Base-by-base conservation (phyloP, 1,140 invertebrate species). In the Sesamia nonagrioides region DNA sequence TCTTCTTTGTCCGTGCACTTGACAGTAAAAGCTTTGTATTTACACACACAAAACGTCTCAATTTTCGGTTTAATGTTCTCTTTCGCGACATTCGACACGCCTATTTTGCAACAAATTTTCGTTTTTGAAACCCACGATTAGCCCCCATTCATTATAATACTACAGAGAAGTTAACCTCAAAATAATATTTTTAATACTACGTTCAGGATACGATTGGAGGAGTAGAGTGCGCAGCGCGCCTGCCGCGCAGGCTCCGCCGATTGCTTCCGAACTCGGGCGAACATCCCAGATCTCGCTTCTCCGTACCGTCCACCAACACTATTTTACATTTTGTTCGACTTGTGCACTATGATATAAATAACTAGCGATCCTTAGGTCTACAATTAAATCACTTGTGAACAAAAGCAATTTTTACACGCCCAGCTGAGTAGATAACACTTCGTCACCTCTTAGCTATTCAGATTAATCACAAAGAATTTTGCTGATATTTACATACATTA, bases 11-110 rank as follows among this genome's bases (percentile, higher is more conserved):
- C 92, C 91, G 89, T 94, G 91, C 90, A 94, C 92, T 94, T 91
- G 92, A 94, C 78, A 94, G 90, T 89, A 93, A 92, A 86, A 94
- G 91, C 91, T 94, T 94, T 89, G 93, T 94, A 94, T 94, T 94
- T 93, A 94, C 92, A 94, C 93, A 94, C 92, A 94, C 90, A 92
- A 94, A 94, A 90, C 93, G 91, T 91, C 91, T 90, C 72, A 94
- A 83, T 89, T 94, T 94, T 63, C 91, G 88, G 80, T 88, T 91
- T 77, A 94, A 83, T 78, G 86, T 93, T 88, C 89, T 90, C 85
- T 89, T 93, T 84, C 91, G 92, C 92, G 90, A 94, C 93, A 94
- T 94, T 93, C 92, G 92, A 93, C 86, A 88, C 88, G 85, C 78
- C 83, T 91, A 86, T 82, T 50, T 78, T 85, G 83, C 15, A 75